Percentiles rank a stretch among this genome's conserved stretches.
Conservation (phyloP, 2,113 vertebrate genomes). For the Desmodus rotundus region DNA sequence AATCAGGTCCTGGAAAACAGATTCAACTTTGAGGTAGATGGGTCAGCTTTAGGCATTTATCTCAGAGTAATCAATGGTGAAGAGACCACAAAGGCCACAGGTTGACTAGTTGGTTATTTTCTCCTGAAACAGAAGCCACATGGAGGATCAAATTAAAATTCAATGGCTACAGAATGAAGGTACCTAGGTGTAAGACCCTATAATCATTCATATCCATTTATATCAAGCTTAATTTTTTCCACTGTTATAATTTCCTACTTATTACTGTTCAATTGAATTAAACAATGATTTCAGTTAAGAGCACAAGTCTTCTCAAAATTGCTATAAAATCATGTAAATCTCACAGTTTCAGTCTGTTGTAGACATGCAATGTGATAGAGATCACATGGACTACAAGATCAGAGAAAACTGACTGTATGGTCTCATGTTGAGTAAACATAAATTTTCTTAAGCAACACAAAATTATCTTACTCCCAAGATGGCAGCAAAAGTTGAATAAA, state of each 20-base stretch:
- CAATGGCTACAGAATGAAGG: background rate
- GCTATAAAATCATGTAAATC: background rate
- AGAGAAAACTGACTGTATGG: too few relatives aligned
- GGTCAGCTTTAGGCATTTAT: background rate
- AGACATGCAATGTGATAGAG: background rate
- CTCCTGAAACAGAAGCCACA: background rate
- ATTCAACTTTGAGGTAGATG: fast-evolving
- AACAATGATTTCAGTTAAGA: background rate
- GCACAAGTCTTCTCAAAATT: background rate
- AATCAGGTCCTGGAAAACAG: background rate
- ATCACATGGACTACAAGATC: background rate
- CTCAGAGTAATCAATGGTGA: background rate
- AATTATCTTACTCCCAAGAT: background rate
- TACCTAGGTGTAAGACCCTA: background rate
- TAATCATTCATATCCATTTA: background rate
- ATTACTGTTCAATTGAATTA: background rate
- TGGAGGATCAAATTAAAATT: background rate
- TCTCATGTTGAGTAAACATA: background rate
- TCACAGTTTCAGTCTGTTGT: background rate
- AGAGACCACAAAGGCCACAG: background rate
- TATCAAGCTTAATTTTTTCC: background rate
- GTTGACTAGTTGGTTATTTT: background rate
- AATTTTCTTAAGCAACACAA: background rate
- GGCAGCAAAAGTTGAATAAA: background rate
- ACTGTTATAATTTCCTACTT: background rate